Evolutionary conservation across 1,140 invertebrate genomes (phyloP), one percentile per base, ranked within the genome.

Genomic region (Pachypsylla venusta): DNA sequence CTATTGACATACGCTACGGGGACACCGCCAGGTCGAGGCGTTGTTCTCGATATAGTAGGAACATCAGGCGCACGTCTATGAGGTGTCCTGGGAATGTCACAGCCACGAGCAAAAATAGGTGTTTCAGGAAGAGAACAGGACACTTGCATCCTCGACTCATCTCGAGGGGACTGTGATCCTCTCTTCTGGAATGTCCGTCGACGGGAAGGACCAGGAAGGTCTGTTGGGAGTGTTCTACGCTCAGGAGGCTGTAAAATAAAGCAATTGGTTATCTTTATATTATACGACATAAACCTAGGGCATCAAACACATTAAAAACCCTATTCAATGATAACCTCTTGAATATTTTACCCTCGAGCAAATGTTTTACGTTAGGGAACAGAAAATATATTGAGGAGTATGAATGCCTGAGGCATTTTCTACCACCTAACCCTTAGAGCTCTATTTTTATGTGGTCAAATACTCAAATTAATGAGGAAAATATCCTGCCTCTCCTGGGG

Each of bases 121-220:
- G 86, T 88, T 73, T 88, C 86, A 4, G 85, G 86, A 42, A 88
- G 72, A 64, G 85, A 87, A 64, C 84, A 86, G 2, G 84, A 87
- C 1, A 85, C 87, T 69, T 87, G 85, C 70, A 87, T 76, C 25
- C 82, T 76, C 57, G 72, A 70, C 60, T 74, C 73, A 57, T 68
- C 67, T 25, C 78, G 71, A 12, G 76, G 72, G 57, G 71, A 75
- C 2, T 59, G 60, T 71, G 73, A 25, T 66, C 64, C 42, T 16
- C 73, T 68, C 58, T 76, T 76, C 56, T 75, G 74, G 64, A 71
- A 76, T 25, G 72, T 73, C 64, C 70, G 72, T 56, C 73, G 75
- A 66, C 68, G 74, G 71, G 76, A 74, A 2, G 75, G 71, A 3
- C 76, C 78, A 12, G 77, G 76, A 10, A 79, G 65, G 71, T 84